Evolutionary conservation across 1,140 invertebrate species (phyloP), one percentile per base, ranked within the genome.

Genomic region (Drosophila chauvacae): DNA sequence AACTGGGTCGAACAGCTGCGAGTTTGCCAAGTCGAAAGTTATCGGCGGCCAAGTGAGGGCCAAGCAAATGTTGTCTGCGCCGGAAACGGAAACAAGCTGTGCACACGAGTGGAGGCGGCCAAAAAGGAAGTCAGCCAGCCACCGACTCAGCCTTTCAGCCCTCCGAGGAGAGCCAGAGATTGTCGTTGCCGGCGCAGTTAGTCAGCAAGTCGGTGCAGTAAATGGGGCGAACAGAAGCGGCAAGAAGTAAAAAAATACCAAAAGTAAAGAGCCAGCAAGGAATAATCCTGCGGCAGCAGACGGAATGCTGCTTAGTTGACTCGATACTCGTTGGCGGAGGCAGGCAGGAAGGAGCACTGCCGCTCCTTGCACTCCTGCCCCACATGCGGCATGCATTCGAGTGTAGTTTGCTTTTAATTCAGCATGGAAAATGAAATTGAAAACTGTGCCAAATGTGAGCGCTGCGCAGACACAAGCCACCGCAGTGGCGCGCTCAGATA

Each of bases 21-120:
- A 65, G 80, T 69, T 76, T 78, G 80, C 65, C 60, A 77, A 76
- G 56, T 66, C 66, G 72, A 62, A 61, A 76, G 53, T 76, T 77
- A 75, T 75, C 74, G 79, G 80, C 65, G 66, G 62, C 62, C 72
- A 68, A 66, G 66, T 72, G 51, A 42, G 64, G 77, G 81, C 81
- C 78, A 74, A 64, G 82, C 51, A 87, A 88, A 79, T 80, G 68
- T 72, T 88, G 84, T 86, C 83, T 86, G 80, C 61, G 35, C 84
- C 79, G 82, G 83, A 86, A 87, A 55, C 84, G 83, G 83, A 86
- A 88, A 79, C 76, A 88, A 83, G 76, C 77, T 83, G 70, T 88
- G 84, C 83, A 86, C 79, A 86, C 77, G 86, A 86, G 83, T 83
- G 59, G 60, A 65, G 66, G 85, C 72, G 73, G 73, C 61, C 71